Percentiles rank a stretch among this genome's conserved stretches.
phyloP scores from a whole-genome alignment of 1,140 invertebrate species.

The Archivesica marissinica region DNA sequence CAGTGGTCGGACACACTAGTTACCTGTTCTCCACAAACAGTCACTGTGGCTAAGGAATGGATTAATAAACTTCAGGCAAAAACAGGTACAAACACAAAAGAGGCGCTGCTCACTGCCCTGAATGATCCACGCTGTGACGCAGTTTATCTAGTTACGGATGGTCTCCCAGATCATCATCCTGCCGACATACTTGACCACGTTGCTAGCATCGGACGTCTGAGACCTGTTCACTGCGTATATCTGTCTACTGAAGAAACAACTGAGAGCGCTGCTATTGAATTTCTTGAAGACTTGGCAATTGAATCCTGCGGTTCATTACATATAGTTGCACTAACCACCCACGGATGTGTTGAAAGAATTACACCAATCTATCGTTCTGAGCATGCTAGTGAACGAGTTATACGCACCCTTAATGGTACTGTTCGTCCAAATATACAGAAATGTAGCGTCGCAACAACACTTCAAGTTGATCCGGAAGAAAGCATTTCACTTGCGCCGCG shows the following conservation, averaged over 20 bases:
- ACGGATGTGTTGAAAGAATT: slow-evolving; percentile 81
- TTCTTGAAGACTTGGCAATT: slow-evolving; percentile 82
- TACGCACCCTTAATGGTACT: slow-evolving; percentile 77
- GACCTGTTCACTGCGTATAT: slow-evolving; percentile 82
- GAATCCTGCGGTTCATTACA: slow-evolving; percentile 83
- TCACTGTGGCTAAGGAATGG: slow-evolving; percentile 81
- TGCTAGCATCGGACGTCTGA: slow-evolving; percentile 64
- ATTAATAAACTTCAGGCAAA: slow-evolving; percentile 80
- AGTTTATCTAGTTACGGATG: slow-evolving; percentile 83
- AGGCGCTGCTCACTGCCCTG: slow-evolving; percentile 81
- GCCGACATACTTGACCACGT: slow-evolving; percentile 81
- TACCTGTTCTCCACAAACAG: slow-evolving; percentile 82
- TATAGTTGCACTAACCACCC: slow-evolving; percentile 77
- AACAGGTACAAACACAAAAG: slow-evolving; percentile 83
- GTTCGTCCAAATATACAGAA: slow-evolving; percentile 77
- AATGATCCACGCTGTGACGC: slow-evolving; percentile 78
- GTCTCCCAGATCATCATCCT: slow-evolving; percentile 82
- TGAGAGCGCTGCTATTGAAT: slow-evolving; percentile 79
- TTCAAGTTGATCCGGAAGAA: slow-evolving; percentile 76
- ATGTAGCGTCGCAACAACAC: slow-evolving; percentile 79
- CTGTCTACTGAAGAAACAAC: slow-evolving; percentile 73
- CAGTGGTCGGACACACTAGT: slow-evolving; percentile 84
- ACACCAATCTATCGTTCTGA: slow-evolving; percentile 80
- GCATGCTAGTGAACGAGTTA: slow-evolving; percentile 75
- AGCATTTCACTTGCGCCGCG: slow-evolving; percentile 69